These are phyloP conservation scores for Phocoena sinus DNA, from an alignment of 2,113 vertebrate genomes.

Conservation along the genomic window DNA sequence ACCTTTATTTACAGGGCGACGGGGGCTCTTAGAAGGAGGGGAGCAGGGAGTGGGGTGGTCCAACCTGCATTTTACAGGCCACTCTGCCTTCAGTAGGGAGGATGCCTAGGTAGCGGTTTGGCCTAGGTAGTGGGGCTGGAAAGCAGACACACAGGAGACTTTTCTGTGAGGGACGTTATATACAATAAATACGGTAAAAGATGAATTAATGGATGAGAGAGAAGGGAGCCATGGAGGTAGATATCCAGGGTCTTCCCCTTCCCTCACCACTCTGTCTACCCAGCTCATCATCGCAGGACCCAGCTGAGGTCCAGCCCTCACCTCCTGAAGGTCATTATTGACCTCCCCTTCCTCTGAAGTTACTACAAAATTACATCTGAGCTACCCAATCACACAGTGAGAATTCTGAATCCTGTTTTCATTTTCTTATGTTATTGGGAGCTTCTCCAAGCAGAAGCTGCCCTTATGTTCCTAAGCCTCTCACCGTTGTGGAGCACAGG, in stretches of 20 bases:
- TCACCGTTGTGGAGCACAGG: no score
- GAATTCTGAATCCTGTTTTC: background rate
- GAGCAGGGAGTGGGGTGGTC: fast-evolving
- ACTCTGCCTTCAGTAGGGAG: background rate
- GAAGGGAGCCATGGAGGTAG: background rate
- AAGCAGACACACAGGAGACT: background rate
- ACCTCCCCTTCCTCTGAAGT: background rate
- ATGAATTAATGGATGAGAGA: background rate
- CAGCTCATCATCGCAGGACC: background rate
- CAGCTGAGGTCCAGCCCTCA: background rate
- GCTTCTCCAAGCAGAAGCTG: background rate
- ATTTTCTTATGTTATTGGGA: background rate
- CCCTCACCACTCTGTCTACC: background rate
- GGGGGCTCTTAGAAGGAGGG: background rate
- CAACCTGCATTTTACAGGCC: background rate
- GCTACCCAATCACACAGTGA: background rate
- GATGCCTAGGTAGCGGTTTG: background rate
- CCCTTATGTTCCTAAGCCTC: background rate
- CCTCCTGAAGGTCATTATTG: background rate
- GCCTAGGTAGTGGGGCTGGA: background rate
- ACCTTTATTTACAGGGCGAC: background rate
- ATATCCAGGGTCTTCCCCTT: background rate
- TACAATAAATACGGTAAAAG: background rate
- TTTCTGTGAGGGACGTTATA: background rate
- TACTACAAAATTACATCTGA: background rate